A percentile compares a stretch with the other conserved stretches of the same genome.
Conservation (phyloP, 2,888 invertebrate species). For the Eristalis intricaria region DNA sequence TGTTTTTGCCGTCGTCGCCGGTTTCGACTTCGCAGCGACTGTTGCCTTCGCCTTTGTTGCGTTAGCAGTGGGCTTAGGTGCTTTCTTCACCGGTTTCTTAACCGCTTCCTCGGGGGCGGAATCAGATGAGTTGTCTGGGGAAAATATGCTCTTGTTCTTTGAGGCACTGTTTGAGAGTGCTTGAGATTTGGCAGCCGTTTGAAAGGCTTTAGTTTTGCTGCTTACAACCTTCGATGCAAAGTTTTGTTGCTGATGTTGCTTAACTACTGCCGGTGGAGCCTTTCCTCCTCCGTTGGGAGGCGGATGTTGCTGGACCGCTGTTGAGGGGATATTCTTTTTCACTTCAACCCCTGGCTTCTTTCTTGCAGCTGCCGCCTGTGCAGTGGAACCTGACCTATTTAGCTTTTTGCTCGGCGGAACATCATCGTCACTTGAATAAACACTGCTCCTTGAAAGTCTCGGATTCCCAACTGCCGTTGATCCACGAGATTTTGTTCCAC, state of each 20-base stretch:
- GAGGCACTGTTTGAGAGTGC: slow-evolving; percentile 33
- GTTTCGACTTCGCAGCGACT: slow-evolving; percentile 39
- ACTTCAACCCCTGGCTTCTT: slow-evolving; percentile 73
- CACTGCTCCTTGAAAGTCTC: slow-evolving; percentile 81
- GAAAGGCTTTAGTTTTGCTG: slow-evolving; percentile 62
- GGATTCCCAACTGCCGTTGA: slow-evolving; percentile 75
- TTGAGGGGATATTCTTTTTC: slow-evolving; percentile 39
- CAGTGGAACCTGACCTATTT: slow-evolving; percentile 73
- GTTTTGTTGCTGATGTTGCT: slow-evolving; percentile 77
- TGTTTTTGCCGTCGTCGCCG: slow-evolving; percentile 63
- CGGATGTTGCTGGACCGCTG: slow-evolving; percentile 47
- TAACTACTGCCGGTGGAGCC: slow-evolving; percentile 77
- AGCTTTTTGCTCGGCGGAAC: slow-evolving; percentile 78
- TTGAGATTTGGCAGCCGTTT: slow-evolving; percentile 60
- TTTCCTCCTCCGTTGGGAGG: slow-evolving; percentile 80
- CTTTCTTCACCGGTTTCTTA: slow-evolving; percentile 68
- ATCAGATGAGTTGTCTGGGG: slow-evolving; percentile 89
- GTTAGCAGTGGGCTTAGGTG: slow-evolving; percentile 8
- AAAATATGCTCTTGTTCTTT: slow-evolving; percentile 89
- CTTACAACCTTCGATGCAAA: slow-evolving; percentile 72
- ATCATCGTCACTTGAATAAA: slow-evolving; percentile 86
- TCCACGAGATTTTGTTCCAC: slow-evolving; percentile 73
- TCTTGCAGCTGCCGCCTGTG: slow-evolving; percentile 74
- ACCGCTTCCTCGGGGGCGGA: slow-evolving; percentile 82
- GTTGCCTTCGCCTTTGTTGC: slow-evolving; percentile 32